A percentile compares a stretch with the other conserved stretches of the same genome.
Evolutionary conservation across 1,140 invertebrate genomes (phyloP).

Genomic region (Drosophila ercepeae): DNA sequence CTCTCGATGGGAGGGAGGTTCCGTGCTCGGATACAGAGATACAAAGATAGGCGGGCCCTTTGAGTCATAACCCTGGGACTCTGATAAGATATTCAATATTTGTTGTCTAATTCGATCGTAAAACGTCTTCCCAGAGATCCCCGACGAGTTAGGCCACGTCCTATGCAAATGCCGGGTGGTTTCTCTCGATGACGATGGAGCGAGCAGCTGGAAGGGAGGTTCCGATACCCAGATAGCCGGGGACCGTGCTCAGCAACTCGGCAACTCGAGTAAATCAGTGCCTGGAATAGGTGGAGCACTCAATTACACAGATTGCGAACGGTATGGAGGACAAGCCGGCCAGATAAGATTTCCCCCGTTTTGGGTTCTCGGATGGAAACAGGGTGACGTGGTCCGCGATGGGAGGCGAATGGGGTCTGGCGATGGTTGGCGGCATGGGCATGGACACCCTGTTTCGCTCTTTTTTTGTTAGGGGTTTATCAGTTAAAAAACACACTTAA

Average conservation of each 20-base stretch:
- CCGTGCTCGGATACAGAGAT: too few relatives aligned
- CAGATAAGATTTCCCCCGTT: constrained; percentile 61
- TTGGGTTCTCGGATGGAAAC: constrained; percentile 15
- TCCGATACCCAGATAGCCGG: too few relatives aligned
- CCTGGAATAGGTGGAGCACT: constrained; percentile 41
- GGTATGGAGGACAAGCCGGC: constrained; percentile 44
- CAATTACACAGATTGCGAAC: constrained; percentile 74
- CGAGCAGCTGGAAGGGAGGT: too few relatives aligned
- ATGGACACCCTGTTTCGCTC: constrained; percentile 18
- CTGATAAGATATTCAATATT: too few relatives aligned
- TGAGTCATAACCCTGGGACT: too few relatives aligned
- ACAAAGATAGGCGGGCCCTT: too few relatives aligned
- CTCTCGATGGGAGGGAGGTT: too few relatives aligned
- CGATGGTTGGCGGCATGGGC: neutral
- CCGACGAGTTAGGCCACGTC: constrained; percentile 6
- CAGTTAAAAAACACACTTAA: constrained; percentile 55
- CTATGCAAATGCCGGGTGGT: constrained; percentile 40
- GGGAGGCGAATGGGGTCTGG: too few relatives aligned
- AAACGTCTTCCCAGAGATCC: neutral
- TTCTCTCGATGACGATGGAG: constrained; percentile 6
- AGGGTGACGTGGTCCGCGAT: constrained; percentile 45
- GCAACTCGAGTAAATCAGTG: constrained; percentile 33
- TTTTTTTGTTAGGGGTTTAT: constrained; percentile 43
- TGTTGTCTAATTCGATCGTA: too few relatives aligned
- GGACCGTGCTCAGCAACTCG: constrained; percentile 17